A percentile compares a stretch with the other conserved stretches of the same genome.
phyloP scores from a whole-genome alignment of 2,113 vertebrate species.

The Falcunculus frontatus region DNA sequence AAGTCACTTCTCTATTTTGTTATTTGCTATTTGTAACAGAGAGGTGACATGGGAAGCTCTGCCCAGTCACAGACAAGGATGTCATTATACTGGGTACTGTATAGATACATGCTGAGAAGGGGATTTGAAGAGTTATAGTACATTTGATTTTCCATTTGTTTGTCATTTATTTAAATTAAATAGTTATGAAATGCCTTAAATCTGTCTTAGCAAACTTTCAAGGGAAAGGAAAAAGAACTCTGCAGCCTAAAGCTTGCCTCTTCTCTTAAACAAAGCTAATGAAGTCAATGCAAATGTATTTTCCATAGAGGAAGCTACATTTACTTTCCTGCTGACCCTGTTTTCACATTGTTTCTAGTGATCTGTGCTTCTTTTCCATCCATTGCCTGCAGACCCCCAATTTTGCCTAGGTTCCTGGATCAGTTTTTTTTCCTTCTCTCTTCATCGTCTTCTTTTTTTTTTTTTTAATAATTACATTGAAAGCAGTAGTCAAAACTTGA shows the following conservation, averaged over 20 bases:
- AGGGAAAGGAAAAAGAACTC: background rate
- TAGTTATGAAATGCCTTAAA: background rate
- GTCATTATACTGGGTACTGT: background rate
- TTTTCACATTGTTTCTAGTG: background rate
- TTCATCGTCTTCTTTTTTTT: rapidly evolving
- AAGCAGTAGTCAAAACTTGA: background rate
- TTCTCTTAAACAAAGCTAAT: background rate
- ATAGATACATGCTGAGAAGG: background rate
- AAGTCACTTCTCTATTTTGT: background rate
- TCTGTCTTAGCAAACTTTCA: background rate
- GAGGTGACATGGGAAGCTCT: background rate
- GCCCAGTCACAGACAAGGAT: background rate
- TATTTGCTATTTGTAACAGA: background rate
- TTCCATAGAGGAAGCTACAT: background rate
- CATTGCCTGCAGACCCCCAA: background rate
- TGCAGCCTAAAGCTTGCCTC: background rate
- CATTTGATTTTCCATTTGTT: background rate
- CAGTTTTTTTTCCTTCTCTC: background rate
- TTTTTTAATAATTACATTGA: background rate
- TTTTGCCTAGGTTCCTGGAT: background rate
- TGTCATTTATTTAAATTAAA: background rate
- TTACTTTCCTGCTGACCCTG: background rate
- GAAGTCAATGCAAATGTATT: background rate
- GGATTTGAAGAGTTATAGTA: background rate
- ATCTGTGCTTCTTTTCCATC: background rate